phyloP scores from a whole-genome alignment of 2,113 vertebrate genomes.

The Dolichallabes microphthalmus region DNA sequence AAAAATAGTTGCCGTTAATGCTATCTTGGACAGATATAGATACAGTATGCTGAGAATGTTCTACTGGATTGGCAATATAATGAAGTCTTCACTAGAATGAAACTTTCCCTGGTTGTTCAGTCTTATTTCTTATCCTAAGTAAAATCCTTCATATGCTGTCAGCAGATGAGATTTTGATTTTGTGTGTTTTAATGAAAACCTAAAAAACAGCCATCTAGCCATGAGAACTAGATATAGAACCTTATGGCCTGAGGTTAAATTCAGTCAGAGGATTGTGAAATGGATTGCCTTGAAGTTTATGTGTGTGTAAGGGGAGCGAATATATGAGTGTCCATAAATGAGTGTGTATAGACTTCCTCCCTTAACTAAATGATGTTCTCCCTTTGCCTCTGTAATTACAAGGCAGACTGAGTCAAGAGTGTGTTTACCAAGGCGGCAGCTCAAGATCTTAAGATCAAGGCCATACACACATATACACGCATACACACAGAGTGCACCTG shows the following conservation, averaged over 20 bases:
- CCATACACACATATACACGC: constrained; percentile 34
- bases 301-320: constrained; percentile 1
- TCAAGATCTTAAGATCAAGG: constrained; percentile 52
- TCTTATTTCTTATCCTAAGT: not conserved
- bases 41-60: not conserved
- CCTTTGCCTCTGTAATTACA: constrained; percentile 51
- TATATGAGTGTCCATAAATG: constrained; percentile 13
- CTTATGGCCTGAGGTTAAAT: constrained; percentile 14
- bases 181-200: not conserved
- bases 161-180: not conserved
- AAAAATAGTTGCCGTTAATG: not conserved
- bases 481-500: constrained; percentile 27
- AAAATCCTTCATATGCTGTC: not conserved
- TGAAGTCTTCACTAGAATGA: not conserved
- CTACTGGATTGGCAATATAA: not conserved
- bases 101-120: not conserved
- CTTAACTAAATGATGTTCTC: constrained; percentile 53
- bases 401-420: constrained; percentile 42
- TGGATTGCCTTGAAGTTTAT: not conserved
- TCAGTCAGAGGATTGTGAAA: constrained; percentile 13
- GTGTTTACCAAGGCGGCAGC: constrained; percentile 49
- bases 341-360: constrained; percentile 42
- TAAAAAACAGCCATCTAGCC: not conserved
- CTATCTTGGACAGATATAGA: not conserved
- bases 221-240: not conserved